Conservation (phyloP, 2,113 vertebrate species). For the Elanus axillaris region DNA sequence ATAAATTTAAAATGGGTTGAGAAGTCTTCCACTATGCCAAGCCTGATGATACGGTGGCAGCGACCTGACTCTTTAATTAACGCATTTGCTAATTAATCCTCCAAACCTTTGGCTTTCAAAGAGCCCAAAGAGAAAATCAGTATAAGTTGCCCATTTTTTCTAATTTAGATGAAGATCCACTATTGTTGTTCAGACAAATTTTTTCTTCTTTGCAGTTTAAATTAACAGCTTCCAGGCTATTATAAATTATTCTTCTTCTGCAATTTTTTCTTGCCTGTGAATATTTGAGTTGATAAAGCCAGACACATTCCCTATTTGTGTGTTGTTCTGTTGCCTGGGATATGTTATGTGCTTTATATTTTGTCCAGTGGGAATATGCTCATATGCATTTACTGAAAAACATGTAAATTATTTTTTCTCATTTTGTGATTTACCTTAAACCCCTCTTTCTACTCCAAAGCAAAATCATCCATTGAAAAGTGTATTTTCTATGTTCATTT, state of each 20-base stretch:
- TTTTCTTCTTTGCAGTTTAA: neutral
- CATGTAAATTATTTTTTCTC: neutral
- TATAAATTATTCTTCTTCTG: neutral
- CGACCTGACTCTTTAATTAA: neutral
- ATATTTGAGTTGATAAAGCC: neutral
- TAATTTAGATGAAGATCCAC: neutral
- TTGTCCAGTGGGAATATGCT: neutral
- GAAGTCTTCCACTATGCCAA: neutral
- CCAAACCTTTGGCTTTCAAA: neutral
- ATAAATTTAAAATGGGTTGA: neutral
- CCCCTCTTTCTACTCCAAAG: neutral
- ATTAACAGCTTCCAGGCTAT: neutral
- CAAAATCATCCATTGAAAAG: neutral
- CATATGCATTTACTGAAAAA: neutral
- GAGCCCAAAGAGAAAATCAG: neutral
- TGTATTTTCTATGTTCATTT: neutral
- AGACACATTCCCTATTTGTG: neutral
- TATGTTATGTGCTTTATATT: neutral
- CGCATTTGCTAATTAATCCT: neutral
- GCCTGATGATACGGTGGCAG: neutral
- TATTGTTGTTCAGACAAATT: neutral
- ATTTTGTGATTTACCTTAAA: neutral
- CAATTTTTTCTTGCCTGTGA: neutral
- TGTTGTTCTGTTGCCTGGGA: neutral
- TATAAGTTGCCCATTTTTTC: neutral